Percentiles rank a stretch among this genome's conserved stretches.
These are phyloP conservation scores for Porites rus DNA, from an alignment of 92 coral and sea anemone genomes.

Conservation along the genomic window DNA sequence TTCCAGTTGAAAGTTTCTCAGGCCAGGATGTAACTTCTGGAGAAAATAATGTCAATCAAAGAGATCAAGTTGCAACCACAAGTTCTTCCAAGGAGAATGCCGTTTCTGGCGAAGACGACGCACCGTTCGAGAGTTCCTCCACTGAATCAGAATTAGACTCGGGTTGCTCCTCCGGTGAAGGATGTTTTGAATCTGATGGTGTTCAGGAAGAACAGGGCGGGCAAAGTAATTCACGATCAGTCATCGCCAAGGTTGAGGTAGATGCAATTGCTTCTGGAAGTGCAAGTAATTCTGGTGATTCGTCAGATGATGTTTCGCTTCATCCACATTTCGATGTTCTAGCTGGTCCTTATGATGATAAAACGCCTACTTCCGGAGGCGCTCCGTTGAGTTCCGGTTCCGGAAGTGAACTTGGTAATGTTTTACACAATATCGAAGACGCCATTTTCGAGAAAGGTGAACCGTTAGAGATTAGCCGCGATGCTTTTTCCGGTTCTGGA, in stretches of 20 bases:
- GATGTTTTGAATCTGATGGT: constrained; percentile 53
- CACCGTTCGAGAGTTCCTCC: constrained; percentile 45
- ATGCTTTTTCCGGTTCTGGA: constrained; percentile 43
- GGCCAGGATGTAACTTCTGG: neutral
- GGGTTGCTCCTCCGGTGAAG: constrained; percentile 76
- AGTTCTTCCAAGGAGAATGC: neutral
- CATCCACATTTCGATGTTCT: constrained; percentile 28
- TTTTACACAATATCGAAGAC: constrained; percentile 73
- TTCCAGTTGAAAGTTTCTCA: neutral
- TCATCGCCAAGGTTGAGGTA: constrained; percentile 14
- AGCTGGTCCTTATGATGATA: constrained; percentile 46
- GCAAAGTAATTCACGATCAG: constrained; percentile 10
- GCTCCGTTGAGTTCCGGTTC: constrained; percentile 3
- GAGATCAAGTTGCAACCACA: neutral
- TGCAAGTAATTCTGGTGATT: constrained; percentile 26
- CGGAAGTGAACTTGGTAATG: constrained; percentile 20
- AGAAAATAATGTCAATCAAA: neutral
- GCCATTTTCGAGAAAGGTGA: constrained; percentile 75
- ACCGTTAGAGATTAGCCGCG: constrained; percentile 22
- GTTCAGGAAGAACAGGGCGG: constrained; percentile 24
- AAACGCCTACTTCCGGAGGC: neutral
- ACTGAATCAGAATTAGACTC: constrained; percentile 62
- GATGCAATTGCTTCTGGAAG: constrained; percentile 29
- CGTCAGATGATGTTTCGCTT: neutral
- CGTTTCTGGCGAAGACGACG: constrained; percentile 35